Evolutionary conservation across 2,797 vertebrate species (phyloP).

Genomic region (Siniperca undulata): DNA sequence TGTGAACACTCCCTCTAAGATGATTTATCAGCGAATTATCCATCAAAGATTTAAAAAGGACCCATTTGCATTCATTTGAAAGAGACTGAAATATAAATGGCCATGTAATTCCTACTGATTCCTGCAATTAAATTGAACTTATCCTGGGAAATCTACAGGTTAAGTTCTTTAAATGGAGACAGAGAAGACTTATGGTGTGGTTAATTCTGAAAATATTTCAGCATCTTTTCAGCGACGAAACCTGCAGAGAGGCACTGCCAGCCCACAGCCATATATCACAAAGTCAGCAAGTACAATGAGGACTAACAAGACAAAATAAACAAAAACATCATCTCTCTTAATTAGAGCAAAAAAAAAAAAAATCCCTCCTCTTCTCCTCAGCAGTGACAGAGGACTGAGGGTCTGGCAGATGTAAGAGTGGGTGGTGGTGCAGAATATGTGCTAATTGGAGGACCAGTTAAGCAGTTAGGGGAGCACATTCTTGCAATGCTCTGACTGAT

Average conservation of each 20-base stretch:
- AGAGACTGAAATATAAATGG: constrained; percentile 58
- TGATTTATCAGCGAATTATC: constrained; percentile 92
- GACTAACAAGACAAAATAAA: constrained; percentile 49
- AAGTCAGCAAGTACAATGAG: constrained; percentile 23
- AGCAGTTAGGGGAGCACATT: constrained; percentile 88
- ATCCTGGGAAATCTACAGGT: constrained; percentile 16
- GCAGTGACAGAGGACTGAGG: constrained; percentile 34
- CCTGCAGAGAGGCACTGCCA: neutral
- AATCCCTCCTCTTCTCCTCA: constrained; percentile 71
- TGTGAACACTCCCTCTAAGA: constrained; percentile 88
- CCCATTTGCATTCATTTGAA: constrained; percentile 68
- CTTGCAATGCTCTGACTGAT: constrained; percentile 84
- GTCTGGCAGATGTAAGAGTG: constrained; percentile 45
- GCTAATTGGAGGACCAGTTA: constrained; percentile 88
- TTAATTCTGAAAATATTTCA: neutral
- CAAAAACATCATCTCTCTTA: constrained; percentile 59
- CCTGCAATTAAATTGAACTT: constrained; percentile 41
- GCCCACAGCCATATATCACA: neutral
- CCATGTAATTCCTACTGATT: constrained; percentile 60
- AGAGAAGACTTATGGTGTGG: neutral
- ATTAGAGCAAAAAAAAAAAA: constrained; percentile 58
- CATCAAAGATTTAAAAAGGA: constrained; percentile 84
- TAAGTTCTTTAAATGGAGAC: neutral
- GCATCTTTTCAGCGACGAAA: neutral
- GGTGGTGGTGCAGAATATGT: constrained; percentile 71